These are phyloP conservation scores for Karalla daura DNA, from an alignment of 2,797 vertebrate genomes.

Conservation along the genomic window DNA sequence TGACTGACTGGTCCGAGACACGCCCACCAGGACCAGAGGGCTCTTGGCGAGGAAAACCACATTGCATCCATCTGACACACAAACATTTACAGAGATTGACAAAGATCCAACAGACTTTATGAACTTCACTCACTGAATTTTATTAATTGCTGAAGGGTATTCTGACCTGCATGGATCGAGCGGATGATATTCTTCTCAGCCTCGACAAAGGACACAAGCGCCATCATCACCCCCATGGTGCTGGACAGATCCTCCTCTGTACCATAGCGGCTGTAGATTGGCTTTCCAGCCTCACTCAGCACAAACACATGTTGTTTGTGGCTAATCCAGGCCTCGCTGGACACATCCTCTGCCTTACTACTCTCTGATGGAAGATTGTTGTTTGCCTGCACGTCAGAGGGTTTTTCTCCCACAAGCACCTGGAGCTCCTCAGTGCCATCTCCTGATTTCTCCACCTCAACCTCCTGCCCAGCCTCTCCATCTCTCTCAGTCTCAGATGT, in stretches of 20 bases:
- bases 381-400: slow-evolving; percentile 72
- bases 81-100: slow-evolving; percentile 9
- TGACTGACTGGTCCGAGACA: slow-evolving; percentile 90
- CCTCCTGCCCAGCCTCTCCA: slow-evolving; percentile 63
- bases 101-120: background rate
- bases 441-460: slow-evolving; percentile 29
- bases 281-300: slow-evolving; percentile 96
- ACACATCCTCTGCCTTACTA: slow-evolving; percentile 89
- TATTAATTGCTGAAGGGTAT: background rate
- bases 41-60: slow-evolving; percentile 95
- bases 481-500: slow-evolving; percentile 81
- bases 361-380: slow-evolving; percentile 70
- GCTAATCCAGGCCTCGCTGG: slow-evolving; percentile 89
- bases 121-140: background rate
- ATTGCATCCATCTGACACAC: slow-evolving; percentile 90
- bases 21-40: slow-evolving; percentile 94
- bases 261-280: slow-evolving; percentile 95
- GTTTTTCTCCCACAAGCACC: slow-evolving; percentile 57
- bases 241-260: slow-evolving; percentile 97
- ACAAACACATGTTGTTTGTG: slow-evolving; percentile 96
- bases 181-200: slow-evolving; percentile 93
- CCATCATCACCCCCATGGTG: slow-evolving; percentile 98
- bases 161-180: slow-evolving; percentile 94
- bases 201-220: slow-evolving; percentile 95
- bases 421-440: slow-evolving; percentile 80